A percentile compares a stretch with the other conserved stretches of the same genome.
Conservation (phyloP, 2,113 vertebrate genomes). For the Pavo muticus region DNA sequence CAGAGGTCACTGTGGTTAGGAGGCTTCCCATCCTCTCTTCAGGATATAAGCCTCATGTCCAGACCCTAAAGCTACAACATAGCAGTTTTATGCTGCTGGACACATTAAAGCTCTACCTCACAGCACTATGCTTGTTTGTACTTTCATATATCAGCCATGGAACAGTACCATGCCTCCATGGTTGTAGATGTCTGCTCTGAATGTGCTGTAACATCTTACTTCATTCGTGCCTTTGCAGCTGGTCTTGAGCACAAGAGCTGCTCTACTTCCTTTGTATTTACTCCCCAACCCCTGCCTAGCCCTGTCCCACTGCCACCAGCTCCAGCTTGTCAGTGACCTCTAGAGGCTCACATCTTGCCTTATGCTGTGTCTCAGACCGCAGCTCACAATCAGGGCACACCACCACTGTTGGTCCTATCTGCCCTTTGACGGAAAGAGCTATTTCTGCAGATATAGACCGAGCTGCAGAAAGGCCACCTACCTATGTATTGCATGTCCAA, state of each 20-base stretch:
- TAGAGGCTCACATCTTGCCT: constrained; percentile 35
- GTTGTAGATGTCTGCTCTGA: rapidly evolving
- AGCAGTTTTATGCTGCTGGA: not conserved
- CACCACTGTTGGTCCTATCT: not conserved
- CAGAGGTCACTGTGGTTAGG: not conserved
- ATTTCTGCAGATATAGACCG: rapidly evolving
- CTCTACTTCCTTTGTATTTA: not conserved
- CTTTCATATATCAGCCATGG: rapidly evolving
- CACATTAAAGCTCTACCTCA: not conserved
- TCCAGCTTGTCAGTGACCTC: constrained; percentile 62
- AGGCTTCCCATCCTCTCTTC: rapidly evolving
- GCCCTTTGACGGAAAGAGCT: not conserved
- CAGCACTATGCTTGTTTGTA: rapidly evolving
- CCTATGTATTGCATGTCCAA: not conserved
- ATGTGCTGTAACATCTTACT: not conserved
- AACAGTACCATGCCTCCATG: rapidly evolving
- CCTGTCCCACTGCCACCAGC: rapidly evolving
- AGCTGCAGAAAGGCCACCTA: rapidly evolving
- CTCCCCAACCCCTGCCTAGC: not conserved
- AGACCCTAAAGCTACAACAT: rapidly evolving
- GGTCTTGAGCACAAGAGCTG: too few relatives aligned
- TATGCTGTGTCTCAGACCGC: rapidly evolving
- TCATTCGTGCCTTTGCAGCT: not conserved
- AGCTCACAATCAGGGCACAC: rapidly evolving
- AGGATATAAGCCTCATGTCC: not conserved